Evolutionary conservation across 2,113 vertebrate genomes (phyloP).

Genomic region (Datnioides undecimradiatus): DNA sequence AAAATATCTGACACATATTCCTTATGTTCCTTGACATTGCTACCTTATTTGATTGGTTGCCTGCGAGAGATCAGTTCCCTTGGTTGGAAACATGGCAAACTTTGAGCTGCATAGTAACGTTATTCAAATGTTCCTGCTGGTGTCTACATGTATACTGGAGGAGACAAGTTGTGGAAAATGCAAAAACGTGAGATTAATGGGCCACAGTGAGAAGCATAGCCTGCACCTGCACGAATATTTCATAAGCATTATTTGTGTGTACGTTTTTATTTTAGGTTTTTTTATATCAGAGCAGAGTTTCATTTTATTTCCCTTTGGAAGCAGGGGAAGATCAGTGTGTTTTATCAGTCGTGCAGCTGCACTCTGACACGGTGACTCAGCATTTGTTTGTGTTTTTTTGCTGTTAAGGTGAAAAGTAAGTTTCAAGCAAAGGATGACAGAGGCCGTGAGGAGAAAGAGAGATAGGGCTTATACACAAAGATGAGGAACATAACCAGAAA

Average conservation of each 20-base stretch:
- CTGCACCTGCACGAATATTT: slow-evolving; percentile 1
- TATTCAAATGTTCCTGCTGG: neutral
- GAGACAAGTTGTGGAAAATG: neutral
- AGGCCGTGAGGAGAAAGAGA: neutral
- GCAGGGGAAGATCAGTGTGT: neutral
- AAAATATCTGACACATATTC: no score
- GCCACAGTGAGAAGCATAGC: neutral
- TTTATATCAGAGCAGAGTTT: neutral
- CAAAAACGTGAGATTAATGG: neutral
- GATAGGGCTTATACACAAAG: neutral
- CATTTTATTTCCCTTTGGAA: no score
- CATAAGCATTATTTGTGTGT: neutral
- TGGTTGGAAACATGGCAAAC: neutral
- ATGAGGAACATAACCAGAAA: neutral
- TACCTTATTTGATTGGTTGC: neutral
- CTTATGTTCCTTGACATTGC: no score
- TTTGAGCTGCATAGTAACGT: neutral
- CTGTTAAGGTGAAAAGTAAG: slow-evolving; percentile 30
- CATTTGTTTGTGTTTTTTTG: slow-evolving; percentile 17
- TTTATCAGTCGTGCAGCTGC: slow-evolving; percentile 4
- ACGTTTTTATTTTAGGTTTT: neutral
- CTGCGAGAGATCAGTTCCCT: slow-evolving; percentile 13
- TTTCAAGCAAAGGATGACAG: neutral
- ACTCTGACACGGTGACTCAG: slow-evolving; percentile 43
- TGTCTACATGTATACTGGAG: neutral